Base-by-base conservation (phyloP, 2,797 vertebrate genomes). In the Cyprinodon diabolis region DNA sequence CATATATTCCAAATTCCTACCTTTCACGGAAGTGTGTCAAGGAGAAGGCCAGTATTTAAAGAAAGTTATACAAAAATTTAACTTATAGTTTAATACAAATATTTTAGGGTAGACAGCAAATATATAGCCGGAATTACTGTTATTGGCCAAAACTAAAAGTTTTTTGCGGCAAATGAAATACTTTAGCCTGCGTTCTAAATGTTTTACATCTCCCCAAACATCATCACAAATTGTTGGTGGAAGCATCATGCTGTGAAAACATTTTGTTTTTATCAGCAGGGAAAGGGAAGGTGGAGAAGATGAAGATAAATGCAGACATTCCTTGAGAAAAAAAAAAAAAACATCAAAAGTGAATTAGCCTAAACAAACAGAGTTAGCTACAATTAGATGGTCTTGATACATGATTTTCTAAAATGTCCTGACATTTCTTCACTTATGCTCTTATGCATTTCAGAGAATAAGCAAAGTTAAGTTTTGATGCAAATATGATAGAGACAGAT, bases 301-400 rank as follows among this genome's bases (percentile, higher is more conserved):
- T n/a, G 21, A 43, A 43, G 60, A 45, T 43, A 63, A 63, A 43
- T n/a, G 17, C 60, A 63, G 19, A 19, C 12, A 63, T 43, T 13
- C 37, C 40, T 63, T 45, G 30, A 30, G 60, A 63, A 63, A 19
- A 63, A 65, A 65, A 45, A 21, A 63, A 65, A 65, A 45, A 21
- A 19, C 45, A 6, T 65, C 4, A 30, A 30, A 30, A 30, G 30
- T 30, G 3, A 23, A n/a, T n/a, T 7, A n/a, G 2, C 19, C 11
- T 13, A 7, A 65, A 43, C 60, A 43, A n/a, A 45, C 19, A 54
- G 8, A 9, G 5, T 8, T 6, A 54, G 15, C 21, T 54, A 54
- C 4, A n/a, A 11, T 1, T 1, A 10, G 23, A 14, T 2, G 10
- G 37, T 63, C 2, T 5, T n/a, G 60, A n/a, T 45, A 10, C 37